Conservation (phyloP, 1,140 invertebrate species). For the Hyposmocoma kahamanoa region DNA sequence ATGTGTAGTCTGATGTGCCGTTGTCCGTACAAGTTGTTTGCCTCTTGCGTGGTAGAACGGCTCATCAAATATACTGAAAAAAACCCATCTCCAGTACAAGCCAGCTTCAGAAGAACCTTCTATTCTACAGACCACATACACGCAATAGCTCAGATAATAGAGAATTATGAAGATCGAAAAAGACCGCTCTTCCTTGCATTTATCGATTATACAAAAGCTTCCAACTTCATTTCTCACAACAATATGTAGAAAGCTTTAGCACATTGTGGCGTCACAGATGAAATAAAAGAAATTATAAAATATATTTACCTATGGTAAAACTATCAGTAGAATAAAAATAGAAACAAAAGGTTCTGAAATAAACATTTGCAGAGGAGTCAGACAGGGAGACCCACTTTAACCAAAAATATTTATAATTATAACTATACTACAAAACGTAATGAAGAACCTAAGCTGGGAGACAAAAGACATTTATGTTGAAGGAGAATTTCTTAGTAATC, state of each 20-base stretch:
- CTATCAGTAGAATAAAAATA: not conserved
- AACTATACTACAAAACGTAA: not conserved
- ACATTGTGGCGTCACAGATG: not conserved
- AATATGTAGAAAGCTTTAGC: too few species aligned
- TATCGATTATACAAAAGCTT: not conserved
- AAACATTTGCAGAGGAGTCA: not conserved
- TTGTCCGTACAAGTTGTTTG: too few species aligned
- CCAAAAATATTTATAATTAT: not conserved
- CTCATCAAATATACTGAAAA: too few species aligned
- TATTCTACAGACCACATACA: not conserved
- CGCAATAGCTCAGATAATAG: not conserved
- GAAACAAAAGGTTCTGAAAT: not conserved
- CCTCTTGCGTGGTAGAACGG: too few species aligned
- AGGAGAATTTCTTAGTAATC: not conserved
- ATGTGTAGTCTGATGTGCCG: too few species aligned
- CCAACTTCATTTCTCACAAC: not conserved
- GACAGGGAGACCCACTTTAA: not conserved
- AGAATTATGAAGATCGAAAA: not conserved
- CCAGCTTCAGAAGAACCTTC: not conserved
- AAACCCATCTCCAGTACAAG: not conserved
- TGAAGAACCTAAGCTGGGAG: conserved; percentile 1
- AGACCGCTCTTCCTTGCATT: not conserved
- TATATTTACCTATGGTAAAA: not conserved
- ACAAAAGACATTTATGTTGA: not conserved
- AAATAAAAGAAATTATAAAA: not conserved